Conservation (phyloP, 2,888 invertebrate genomes). For the Cynaeus angustus region DNA sequence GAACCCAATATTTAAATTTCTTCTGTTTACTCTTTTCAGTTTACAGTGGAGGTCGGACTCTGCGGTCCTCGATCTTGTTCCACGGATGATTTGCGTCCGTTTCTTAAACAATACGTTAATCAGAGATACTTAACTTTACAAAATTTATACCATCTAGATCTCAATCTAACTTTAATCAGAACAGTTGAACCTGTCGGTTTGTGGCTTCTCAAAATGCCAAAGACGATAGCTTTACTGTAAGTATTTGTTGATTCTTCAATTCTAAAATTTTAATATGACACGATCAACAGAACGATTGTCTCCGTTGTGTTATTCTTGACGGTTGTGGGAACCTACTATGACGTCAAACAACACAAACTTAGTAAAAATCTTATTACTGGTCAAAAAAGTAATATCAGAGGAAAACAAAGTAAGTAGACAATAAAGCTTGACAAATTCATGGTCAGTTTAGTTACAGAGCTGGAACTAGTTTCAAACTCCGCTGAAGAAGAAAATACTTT, state of each 20-base stretch:
- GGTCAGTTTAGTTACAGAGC: conserved; percentile 51
- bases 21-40: conserved; percentile 61
- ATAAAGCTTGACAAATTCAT: no score
- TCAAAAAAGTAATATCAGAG: conserved; percentile 36
- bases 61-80: conserved; percentile 71
- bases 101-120: conserved; percentile 65
- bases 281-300: conserved; percentile 8
- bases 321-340: conserved; percentile 57
- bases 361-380: conserved; percentile 52
- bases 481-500: conserved; percentile 44
- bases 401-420: conserved; percentile 17
- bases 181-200: conserved; percentile 62
- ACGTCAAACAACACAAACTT: conserved; percentile 53
- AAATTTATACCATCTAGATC: conserved; percentile 66
- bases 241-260: conserved; percentile 49
- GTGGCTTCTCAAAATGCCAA: conserved; percentile 64
- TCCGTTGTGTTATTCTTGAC: conserved; percentile 57
- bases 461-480: conserved; percentile 51
- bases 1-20: conserved; percentile 32
- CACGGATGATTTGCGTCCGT: conserved; percentile 61
- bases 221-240: conserved; percentile 67
- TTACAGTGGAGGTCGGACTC: conserved; percentile 69
- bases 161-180: conserved; percentile 66
- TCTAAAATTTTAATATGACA: background rate
- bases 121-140: conserved; percentile 65